Evolutionary conservation across 2,113 vertebrate species (phyloP).

Genomic region (Lepisosteus oculatus): DNA sequence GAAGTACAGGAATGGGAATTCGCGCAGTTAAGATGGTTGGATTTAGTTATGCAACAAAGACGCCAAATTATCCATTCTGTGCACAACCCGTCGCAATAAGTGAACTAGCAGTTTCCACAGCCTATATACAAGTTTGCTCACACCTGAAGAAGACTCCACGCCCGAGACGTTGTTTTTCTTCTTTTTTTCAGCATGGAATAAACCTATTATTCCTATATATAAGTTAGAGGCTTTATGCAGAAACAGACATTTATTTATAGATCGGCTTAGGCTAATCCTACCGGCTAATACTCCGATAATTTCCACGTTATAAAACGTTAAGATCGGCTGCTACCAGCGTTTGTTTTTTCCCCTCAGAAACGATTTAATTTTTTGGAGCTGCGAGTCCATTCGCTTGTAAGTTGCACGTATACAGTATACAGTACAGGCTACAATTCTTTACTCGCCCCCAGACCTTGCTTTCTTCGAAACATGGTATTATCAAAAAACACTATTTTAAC

Average conservation of each 20-base stretch:
- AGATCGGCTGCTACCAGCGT: neutral
- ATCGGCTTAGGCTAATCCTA: neutral
- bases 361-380: neutral
- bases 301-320: constrained; percentile 1
- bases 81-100: neutral
- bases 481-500: no score
- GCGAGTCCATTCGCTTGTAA: neutral
- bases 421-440: neutral
- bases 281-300: neutral
- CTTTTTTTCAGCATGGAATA: no score
- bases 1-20: neutral
- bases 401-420: neutral
- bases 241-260: no score
- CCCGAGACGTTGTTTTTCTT: no score
- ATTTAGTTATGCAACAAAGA: constrained; percentile 1
- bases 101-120: neutral
- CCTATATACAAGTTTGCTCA: no score
- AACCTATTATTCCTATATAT: no score
- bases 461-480: no score
- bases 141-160: no score
- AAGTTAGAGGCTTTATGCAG: no score
- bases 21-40: neutral
- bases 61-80: no score
- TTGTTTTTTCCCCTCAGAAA: neutral
- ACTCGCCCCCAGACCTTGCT: no score